Percentiles rank a stretch among this genome's conserved stretches.
Conservation (phyloP, 2,113 vertebrate species). For the Lichenostomus cassidix region DNA sequence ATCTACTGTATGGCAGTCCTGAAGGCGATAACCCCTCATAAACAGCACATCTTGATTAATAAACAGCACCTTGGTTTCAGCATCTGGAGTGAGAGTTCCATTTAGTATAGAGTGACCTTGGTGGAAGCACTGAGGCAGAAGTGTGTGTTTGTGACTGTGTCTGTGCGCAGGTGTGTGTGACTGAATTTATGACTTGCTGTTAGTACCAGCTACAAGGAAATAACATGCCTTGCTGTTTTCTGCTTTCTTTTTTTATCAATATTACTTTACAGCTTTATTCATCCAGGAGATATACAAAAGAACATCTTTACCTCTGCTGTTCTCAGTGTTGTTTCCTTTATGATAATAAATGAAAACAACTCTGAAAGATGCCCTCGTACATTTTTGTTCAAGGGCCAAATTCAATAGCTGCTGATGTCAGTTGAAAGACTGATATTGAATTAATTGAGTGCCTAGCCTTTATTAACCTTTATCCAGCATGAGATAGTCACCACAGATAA, state of each 20-base stretch:
- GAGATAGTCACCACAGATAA: background rate
- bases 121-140: background rate
- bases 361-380: background rate
- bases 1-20: background rate
- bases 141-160: background rate
- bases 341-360: background rate
- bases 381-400: background rate
- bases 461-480: background rate
- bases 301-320: background rate
- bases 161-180: background rate
- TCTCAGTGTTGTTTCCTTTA: background rate
- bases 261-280: conserved; percentile 23
- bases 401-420: background rate
- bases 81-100: conserved; percentile 58
- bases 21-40: conserved; percentile 23
- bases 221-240: background rate
- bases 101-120: conserved; percentile 75
- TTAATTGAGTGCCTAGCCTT: conserved; percentile 4
- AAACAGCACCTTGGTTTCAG: conserved; percentile 67
- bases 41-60: conserved; percentile 69
- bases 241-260: conserved; percentile 33
- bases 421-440: background rate
- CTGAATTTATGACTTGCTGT: conserved; percentile 57
- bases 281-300: conserved; percentile 25
- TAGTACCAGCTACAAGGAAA: conserved; percentile 39